Conservation (phyloP, 2,888 invertebrate genomes). For the Cyrtodaria siliqua region DNA sequence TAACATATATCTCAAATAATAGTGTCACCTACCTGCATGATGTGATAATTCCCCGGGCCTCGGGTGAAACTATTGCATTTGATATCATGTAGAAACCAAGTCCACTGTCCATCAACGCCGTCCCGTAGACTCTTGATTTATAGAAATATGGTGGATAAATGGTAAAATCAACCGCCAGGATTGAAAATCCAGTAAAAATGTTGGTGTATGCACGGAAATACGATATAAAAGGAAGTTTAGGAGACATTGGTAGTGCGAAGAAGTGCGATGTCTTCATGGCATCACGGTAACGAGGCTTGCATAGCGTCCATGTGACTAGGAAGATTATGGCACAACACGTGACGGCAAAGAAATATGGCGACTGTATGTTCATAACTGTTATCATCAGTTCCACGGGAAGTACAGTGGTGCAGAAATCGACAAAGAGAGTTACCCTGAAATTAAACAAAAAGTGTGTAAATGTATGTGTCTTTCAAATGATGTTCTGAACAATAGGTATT, state of each 20-base stretch:
- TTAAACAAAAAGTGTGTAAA: not conserved
- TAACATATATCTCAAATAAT: too few species aligned
- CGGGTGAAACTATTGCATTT: conserved; percentile 73
- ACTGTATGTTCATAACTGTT: conserved; percentile 35
- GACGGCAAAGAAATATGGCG: conserved; percentile 28
- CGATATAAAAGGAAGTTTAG: conserved; percentile 60
- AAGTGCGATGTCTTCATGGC: conserved; percentile 16
- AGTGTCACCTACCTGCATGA: too few species aligned
- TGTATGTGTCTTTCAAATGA: not conserved
- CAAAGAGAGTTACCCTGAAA: conserved; percentile 38
- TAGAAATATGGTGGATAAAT: conserved; percentile 94
- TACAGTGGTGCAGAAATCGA: conserved; percentile 35
- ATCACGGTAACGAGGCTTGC: not conserved
- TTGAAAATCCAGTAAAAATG: conserved; percentile 88
- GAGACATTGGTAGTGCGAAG: conserved; percentile 19
- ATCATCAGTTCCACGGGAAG: conserved; percentile 53
- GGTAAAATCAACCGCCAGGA: conserved; percentile 96
- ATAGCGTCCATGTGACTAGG: conserved; percentile 3
- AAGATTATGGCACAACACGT: conserved; percentile 13
- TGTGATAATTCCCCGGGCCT: conserved; percentile 57
- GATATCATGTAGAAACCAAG: conserved; percentile 91
- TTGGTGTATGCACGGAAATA: conserved; percentile 70
- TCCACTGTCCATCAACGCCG: conserved; percentile 95
- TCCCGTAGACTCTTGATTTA: conserved; percentile 95
- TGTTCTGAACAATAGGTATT: too few species aligned